Evolutionary conservation across 2,888 invertebrate species (phyloP).

Genomic region (Gastracanthus pulcherrimus): DNA sequence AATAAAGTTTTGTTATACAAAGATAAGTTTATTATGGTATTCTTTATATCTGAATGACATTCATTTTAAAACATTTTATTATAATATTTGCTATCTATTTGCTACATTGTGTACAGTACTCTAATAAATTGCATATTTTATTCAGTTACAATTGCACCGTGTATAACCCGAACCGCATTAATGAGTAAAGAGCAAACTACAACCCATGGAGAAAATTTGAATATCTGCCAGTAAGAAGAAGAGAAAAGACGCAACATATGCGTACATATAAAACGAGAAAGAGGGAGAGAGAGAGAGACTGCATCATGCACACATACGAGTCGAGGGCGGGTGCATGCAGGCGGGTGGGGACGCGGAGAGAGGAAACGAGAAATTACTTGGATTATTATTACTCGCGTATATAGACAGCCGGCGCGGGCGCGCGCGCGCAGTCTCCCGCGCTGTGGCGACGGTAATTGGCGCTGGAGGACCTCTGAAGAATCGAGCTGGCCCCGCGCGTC

Average conservation of each 20-base stretch:
- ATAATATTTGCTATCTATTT: too few species aligned
- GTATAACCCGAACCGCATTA: neutral
- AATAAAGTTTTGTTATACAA: too few species aligned
- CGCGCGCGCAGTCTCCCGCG: slow-evolving; percentile 8
- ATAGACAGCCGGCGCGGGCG: slow-evolving; percentile 46
- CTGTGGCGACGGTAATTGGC: slow-evolving; percentile 43
- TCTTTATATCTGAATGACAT: too few species aligned
- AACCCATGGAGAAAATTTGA: neutral
- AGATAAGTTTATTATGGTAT: too few species aligned
- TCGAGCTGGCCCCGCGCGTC: slow-evolving; percentile 66
- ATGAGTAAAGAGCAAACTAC: neutral
- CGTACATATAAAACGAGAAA: too few species aligned
- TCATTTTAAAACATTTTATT: too few species aligned
- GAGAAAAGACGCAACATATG: neutral
- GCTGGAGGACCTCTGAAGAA: slow-evolving; percentile 45
- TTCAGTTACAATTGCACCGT: too few species aligned
- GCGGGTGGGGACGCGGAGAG: neutral
- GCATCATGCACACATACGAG: neutral
- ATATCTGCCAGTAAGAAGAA: neutral
- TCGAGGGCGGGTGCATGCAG: neutral
- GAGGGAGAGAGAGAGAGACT: slow-evolving; percentile 4
- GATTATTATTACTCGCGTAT: slow-evolving; percentile 52
- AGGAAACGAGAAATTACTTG: slow-evolving; percentile 54
- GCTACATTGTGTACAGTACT: too few species aligned
- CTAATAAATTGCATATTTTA: too few species aligned